A percentile compares a stretch with the other conserved stretches of the same genome.
Conservation (phyloP, 1,140 invertebrate genomes). For the Eupeodes corollae region DNA sequence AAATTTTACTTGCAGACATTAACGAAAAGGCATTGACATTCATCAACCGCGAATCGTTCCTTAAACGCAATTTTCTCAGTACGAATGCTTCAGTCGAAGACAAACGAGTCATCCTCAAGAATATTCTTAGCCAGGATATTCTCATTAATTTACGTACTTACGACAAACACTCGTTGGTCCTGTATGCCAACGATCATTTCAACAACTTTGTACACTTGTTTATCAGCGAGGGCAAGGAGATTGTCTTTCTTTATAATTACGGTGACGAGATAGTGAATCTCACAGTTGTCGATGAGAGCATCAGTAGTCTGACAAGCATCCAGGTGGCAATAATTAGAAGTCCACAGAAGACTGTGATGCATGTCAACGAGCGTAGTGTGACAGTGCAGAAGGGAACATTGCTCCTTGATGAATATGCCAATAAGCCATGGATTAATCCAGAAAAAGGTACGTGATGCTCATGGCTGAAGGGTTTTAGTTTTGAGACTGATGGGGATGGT, state of each 20-base stretch:
- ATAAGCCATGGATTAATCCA: slow-evolving; percentile 75
- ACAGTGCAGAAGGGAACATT: slow-evolving; percentile 57
- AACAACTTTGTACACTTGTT: slow-evolving; percentile 90
- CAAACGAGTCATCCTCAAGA: slow-evolving; percentile 52
- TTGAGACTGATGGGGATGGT: not conserved
- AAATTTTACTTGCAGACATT: slow-evolving; percentile 56
- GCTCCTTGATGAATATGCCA: slow-evolving; percentile 62
- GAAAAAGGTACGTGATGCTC: slow-evolving; percentile 48
- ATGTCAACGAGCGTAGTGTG: slow-evolving; percentile 70
- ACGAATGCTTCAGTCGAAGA: slow-evolving; percentile 41
- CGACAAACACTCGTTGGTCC: slow-evolving; percentile 64
- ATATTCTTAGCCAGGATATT: slow-evolving; percentile 65
- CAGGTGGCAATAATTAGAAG: slow-evolving; percentile 71
- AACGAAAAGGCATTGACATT: slow-evolving; percentile 84
- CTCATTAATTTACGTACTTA: slow-evolving; percentile 80
- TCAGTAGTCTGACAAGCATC: slow-evolving; percentile 69
- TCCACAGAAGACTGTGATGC: slow-evolving; percentile 59
- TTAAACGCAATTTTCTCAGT: slow-evolving; percentile 63
- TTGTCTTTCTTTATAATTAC: slow-evolving; percentile 76
- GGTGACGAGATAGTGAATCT: slow-evolving; percentile 69
- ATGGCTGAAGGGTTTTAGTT: not conserved
- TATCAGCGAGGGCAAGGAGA: slow-evolving; percentile 58
- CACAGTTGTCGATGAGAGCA: slow-evolving; percentile 56
- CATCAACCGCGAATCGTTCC: slow-evolving; percentile 61
- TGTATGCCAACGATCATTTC: slow-evolving; percentile 85